Conservation (phyloP, 2,888 invertebrate genomes). For the Heliconius hortense region DNA sequence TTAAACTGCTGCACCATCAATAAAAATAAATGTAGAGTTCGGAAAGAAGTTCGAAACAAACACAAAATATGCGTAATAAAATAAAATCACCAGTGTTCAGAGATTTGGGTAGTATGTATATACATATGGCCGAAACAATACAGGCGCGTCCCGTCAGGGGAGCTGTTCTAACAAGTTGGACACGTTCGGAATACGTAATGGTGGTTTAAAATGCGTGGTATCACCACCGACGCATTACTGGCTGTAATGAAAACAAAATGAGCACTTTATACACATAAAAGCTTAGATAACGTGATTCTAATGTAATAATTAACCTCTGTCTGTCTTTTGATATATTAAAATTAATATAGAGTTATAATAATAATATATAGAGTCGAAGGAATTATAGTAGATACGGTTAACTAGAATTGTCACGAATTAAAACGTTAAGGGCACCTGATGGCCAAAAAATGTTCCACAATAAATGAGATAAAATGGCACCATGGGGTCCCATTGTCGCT, state of each 20-base stretch:
- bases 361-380: constrained; percentile 4
- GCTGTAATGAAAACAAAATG: constrained; percentile 66
- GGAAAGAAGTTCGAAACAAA: neutral
- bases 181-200: constrained; percentile 68
- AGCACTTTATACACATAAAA: constrained; percentile 50
- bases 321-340: constrained; percentile 47
- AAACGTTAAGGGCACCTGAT: constrained; percentile 60
- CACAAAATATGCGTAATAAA: neutral
- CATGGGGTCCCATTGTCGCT: constrained; percentile 72
- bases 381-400: neutral
- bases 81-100: constrained; percentile 16
- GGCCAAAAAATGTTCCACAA: constrained; percentile 59
- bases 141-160: constrained; percentile 58
- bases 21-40: constrained; percentile 1
- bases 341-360: neutral
- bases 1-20: neutral
- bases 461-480: constrained; percentile 73
- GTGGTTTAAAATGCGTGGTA: constrained; percentile 55
- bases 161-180: constrained; percentile 67
- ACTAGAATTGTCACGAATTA: constrained; percentile 18
- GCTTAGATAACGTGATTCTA: constrained; percentile 45
- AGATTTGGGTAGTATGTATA: constrained; percentile 24
- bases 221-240: constrained; percentile 58
- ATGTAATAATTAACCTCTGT: constrained; percentile 40
- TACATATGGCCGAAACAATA: constrained; percentile 47